Evolutionary conservation across 2,113 vertebrate species (phyloP).

Genomic region (Periophthalmodon schlosseri): DNA sequence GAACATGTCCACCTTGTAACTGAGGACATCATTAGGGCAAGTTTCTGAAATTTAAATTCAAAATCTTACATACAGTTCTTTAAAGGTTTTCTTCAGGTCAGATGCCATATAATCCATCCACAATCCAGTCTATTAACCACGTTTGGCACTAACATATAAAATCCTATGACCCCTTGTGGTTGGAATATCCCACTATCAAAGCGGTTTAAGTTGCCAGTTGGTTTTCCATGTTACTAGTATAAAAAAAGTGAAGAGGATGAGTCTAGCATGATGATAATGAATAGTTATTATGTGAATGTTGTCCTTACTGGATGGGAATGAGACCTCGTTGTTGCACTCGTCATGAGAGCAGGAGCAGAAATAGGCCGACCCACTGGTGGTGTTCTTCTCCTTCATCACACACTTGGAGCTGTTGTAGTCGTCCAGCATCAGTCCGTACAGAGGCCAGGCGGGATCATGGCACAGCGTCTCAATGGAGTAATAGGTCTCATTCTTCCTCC

Average conservation of each 20-base stretch:
- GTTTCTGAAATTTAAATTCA: too few species aligned
- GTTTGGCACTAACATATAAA: not conserved
- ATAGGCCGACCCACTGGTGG: constrained; percentile 73
- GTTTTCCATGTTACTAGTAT: too few species aligned
- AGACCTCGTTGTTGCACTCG: constrained; percentile 85
- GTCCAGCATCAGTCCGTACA: constrained; percentile 83
- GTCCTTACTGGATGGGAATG: constrained; percentile 81
- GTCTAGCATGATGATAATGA: not conserved
- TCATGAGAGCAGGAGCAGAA: constrained; percentile 85
- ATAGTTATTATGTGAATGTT: not conserved
- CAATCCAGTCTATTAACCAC: not conserved
- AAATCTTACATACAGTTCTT: too few species aligned
- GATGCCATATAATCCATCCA: not conserved
- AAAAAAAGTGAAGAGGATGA: not conserved
- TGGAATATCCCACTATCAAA: too few species aligned
- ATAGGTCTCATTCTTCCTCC: constrained; percentile 85
- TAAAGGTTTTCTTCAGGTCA: not conserved
- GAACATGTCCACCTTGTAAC: too few species aligned
- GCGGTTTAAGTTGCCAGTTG: too few species aligned
- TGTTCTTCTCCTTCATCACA: constrained; percentile 87
- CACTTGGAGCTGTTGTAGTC: constrained; percentile 81
- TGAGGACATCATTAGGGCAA: too few species aligned
- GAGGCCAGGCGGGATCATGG: constrained; percentile 77
- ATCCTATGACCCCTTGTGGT: too few species aligned
- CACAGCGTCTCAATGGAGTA: constrained; percentile 88